Base-by-base conservation (phyloP, 2,797 vertebrate species). In the Leuciscus waleckii region DNA sequence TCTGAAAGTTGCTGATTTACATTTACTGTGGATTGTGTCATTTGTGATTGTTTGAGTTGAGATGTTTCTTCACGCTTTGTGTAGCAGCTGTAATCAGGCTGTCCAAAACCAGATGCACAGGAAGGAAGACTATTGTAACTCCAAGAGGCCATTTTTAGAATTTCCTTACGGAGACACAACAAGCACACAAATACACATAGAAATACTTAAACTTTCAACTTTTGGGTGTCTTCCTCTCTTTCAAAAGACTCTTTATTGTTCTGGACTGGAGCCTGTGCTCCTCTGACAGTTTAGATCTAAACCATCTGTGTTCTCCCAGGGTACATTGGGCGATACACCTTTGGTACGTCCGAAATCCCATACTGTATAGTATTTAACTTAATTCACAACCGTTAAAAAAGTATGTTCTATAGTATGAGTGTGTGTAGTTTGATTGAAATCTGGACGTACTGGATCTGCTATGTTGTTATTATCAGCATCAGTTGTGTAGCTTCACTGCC, bases 91-190 rank as follows among this genome's bases (percentile, higher is more conserved):
- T 71, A 69, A 75, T 80, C 46, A 56, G 61, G 75, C 54, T 83
- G 69, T 83, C 43, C 41, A 17, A 58, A 82, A 51, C 80, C 80
- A 74, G 78, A 87, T 35, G 39, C 49, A 56, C 84, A 89, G 88
- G 88, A 89, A 89, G 86, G 88, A 87, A 89, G 68, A 46, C 84
- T 74, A 87, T 89, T 89, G 84, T 86, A 83, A 89, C 63, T 63
- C 70, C 69, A 51, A 85, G 74, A 77, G 29, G 69, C 65, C 29
- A 32, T 63, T 87, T 85, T 41, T 84, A 86, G 81, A 79, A 78
- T 83, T 69, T 77, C 80, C 83, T 80, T n/a, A 58, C 10, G 3
- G 43, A 85, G 37, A 85, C 61, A 67, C 41, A 82, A 81, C 26
- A 70, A 21, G 16, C 19, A 7, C 51, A 41, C 26, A 21, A 32